Base-by-base conservation (phyloP, 1,140 invertebrate genomes). In the Drosophila nebulosa region DNA sequence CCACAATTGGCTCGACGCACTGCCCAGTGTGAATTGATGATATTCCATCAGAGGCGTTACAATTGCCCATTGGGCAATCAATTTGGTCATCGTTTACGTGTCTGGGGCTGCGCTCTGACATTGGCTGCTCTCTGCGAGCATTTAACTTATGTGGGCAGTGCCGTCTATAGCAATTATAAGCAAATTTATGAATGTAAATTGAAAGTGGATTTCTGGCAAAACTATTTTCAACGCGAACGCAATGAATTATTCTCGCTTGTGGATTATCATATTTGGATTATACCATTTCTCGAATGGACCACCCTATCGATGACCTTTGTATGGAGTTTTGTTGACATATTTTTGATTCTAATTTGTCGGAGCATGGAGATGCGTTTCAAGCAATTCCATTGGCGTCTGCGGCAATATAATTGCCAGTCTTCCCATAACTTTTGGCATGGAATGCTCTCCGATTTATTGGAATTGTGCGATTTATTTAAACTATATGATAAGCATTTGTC, bases 261-360 rank as follows among this genome's bases (percentile, higher is more conserved):
- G 16, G 57, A 68, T 0, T 91, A 78, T 16, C 63, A 59, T 9
- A 4, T 58, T 26, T 69, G 72, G 42, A 67, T 86, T 53, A 76
- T 81, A n/a, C 69, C 84, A 1, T 79, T 91, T 18, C 74, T 91
- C 14, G 74, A 85, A 51, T 91, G 90, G 90, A 85, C 90, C 30
- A 90, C 83, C 0, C 39, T 91, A 7, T 79, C 86, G 9, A 89
- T 90, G 32, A 96, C 95, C 0, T 94, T 95, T 30, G 92, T 94
- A 0, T 95, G 94, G 94, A 95, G 94, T 75, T 95, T 94, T 64
- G 94, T 93, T 5, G 94, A 95, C 69, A 78, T 95, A 1, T 95
- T 95, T 22, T 90, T 95, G 3, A 94, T 94, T 70, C 69, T 95
- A 68, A 92, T 94, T 70, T 92, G 90, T 61, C 89, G 93, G 2